Evolutionary conservation across 2,888 invertebrate genomes (phyloP), one percentile per base, ranked within the genome.

Genomic region (Orthosia gothica): DNA sequence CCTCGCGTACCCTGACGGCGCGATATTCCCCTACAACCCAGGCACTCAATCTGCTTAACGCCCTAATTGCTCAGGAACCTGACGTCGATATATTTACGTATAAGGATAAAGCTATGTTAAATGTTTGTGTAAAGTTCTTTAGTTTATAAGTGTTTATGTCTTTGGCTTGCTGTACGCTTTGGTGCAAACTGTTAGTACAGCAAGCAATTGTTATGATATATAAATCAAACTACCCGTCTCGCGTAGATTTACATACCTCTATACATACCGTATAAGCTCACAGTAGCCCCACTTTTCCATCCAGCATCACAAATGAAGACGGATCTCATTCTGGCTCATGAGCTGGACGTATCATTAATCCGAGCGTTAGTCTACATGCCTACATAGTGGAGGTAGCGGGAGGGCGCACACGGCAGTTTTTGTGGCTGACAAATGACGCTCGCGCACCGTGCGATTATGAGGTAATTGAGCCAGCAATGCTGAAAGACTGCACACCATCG

Each of bases 371-470:
- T 49, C 63, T 57, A 74, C 72, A 65, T 65, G 70, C 9, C 40
- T 9, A 40, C 40, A 40, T 40, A 73, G 74, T 73, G 32, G 26
- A 18, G 32, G 49, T 50, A 55, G 50, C n/a, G 52, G 20, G 23
- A 32, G 18, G 55, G 7, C 32, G 26, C 16, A 49, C 18, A 2
- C 40, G 62, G 68, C 69, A 63, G 78, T 85, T 86, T 81, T 85
- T 81, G 77, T 72, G 74, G 63, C 76, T 85, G 88, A 89, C 89
- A 88, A 90, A 92, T 90, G 79, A 78, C 87, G 84, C 80, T 85
- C 63, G 87, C 86, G 82, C 86, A 86, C 83, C 77, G 82, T 88
- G 87, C 88, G 89, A 90, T 91, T 86, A 88, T 74, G 81, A 82
- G 88, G 87, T 91, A 90, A 91, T 91, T 88, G 89, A 81, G 83